These are phyloP conservation scores for Caenorhabditis sp. DNA, from an alignment of 2,888 invertebrate genomes.

Conservation along the genomic window DNA sequence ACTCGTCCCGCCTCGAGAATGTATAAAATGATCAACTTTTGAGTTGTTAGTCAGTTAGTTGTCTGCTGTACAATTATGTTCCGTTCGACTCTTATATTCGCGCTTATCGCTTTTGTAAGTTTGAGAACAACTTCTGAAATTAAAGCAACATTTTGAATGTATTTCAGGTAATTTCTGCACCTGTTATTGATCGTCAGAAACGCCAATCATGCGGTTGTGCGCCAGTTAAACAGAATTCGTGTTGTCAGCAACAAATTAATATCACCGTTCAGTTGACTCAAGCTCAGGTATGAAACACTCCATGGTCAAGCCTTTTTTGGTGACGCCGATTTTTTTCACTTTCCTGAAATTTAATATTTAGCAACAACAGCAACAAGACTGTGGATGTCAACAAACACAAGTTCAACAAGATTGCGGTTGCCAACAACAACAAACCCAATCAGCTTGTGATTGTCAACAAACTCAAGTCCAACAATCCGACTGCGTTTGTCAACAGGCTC, in stretches of 20 bases:
- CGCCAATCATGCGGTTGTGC: constrained; percentile 46
- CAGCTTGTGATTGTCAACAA: constrained; percentile 25
- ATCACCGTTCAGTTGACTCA: constrained; percentile 36
- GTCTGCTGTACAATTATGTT: constrained; percentile 24
- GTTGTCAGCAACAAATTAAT: constrained; percentile 33
- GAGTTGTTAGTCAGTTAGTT: constrained; percentile 31
- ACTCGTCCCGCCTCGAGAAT: constrained; percentile 7
- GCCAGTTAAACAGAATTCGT: constrained; percentile 32
- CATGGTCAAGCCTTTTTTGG: not conserved
- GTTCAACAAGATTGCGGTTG: constrained; percentile 36
- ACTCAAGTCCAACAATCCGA: constrained; percentile 9
- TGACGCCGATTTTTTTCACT: not conserved
- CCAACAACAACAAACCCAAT: constrained; percentile 18
- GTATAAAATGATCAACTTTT: constrained; percentile 33
- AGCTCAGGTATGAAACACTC: constrained; percentile 9
- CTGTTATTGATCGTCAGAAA: constrained; percentile 42
- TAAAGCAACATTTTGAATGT: no score
- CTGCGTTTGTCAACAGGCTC: constrained; percentile 5
- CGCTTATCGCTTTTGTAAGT: constrained; percentile 32
- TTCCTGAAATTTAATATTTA: no score
- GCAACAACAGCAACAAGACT: constrained; percentile 37
- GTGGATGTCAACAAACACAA: constrained; percentile 7
- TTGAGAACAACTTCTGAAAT: not conserved
- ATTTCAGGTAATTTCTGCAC: constrained; percentile 47
- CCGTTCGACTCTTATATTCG: constrained; percentile 32